Evolutionary conservation across 2,888 invertebrate species (phyloP).

Genomic region (Patella ulyssiponensis): DNA sequence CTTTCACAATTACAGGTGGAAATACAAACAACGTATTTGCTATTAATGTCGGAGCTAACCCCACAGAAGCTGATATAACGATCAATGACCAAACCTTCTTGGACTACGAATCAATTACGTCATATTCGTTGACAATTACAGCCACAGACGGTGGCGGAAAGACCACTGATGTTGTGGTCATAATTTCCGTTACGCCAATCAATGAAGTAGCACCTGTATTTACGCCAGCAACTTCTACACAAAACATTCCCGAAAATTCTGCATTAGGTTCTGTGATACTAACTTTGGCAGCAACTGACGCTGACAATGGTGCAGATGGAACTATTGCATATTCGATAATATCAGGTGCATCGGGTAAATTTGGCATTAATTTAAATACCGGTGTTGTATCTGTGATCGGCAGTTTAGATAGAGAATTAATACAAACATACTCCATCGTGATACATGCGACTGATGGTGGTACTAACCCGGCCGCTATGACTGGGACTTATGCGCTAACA

Average conservation of each 20-base stretch:
- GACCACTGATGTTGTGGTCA: slow-evolving; percentile 34
- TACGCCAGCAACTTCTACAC: slow-evolving; percentile 33
- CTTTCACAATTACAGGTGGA: slow-evolving; percentile 49
- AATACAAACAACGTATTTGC: slow-evolving; percentile 45
- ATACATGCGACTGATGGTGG: slow-evolving; percentile 86
- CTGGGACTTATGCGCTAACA: slow-evolving; percentile 40
- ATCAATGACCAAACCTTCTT: slow-evolving; percentile 27
- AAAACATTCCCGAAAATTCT: slow-evolving; percentile 40
- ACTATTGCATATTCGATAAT: slow-evolving; percentile 45
- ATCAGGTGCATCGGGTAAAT: slow-evolving; percentile 38
- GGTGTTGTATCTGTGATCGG: slow-evolving; percentile 43
- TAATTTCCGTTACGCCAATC: slow-evolving; percentile 42
- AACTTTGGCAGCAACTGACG: slow-evolving; percentile 44
- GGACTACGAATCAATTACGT: slow-evolving; percentile 47
- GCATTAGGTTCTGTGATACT: slow-evolving; percentile 29
- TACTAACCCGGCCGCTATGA: slow-evolving; percentile 22
- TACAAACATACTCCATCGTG: slow-evolving; percentile 20
- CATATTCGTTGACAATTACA: slow-evolving; percentile 47
- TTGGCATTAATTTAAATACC: slow-evolving; percentile 39
- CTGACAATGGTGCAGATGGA: slow-evolving; percentile 51
- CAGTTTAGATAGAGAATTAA: slow-evolving; percentile 48
- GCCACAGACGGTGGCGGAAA: slow-evolving; percentile 38
- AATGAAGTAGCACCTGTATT: slow-evolving; percentile 53
- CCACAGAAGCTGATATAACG: slow-evolving; percentile 24
- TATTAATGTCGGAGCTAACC: slow-evolving; percentile 36